Conservation (phyloP, 2,113 vertebrate species). For the Clarias batrachus region DNA sequence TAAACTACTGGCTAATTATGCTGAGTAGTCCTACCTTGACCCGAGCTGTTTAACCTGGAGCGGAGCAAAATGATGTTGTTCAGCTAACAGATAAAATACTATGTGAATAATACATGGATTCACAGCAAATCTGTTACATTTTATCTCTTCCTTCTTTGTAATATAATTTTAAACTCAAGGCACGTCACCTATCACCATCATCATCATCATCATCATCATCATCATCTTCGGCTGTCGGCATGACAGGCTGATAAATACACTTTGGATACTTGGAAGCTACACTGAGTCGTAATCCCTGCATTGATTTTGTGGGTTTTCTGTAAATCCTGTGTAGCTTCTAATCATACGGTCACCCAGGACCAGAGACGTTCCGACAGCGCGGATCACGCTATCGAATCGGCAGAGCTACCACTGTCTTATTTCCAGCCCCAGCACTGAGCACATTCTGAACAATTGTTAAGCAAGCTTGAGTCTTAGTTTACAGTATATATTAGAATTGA, state of each 20-base stretch:
- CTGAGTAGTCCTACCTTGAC: too few species aligned
- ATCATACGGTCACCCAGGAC: background rate
- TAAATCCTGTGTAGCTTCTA: background rate
- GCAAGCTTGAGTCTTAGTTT: slow-evolving; percentile 55
- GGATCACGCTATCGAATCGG: background rate
- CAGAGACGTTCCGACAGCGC: background rate
- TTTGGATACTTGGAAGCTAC: background rate
- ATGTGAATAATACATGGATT: too few species aligned
- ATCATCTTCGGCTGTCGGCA: background rate
- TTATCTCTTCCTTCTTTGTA: too few species aligned
- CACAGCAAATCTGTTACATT: background rate
- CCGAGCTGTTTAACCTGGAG: too few species aligned
- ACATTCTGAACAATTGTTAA: slow-evolving; percentile 51
- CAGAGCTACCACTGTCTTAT: background rate
- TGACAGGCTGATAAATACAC: slow-evolving; percentile 17
- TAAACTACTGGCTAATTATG: too few species aligned
- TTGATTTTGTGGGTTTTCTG: slow-evolving; percentile 26
- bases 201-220: slow-evolving; percentile 6
- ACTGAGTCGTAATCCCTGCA: slow-evolving; percentile 20
- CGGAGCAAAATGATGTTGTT: too few species aligned
- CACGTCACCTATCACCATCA: background rate
- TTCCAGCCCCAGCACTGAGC: slow-evolving; percentile 20
- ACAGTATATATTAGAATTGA: slow-evolving; percentile 63
- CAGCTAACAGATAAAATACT: too few species aligned
- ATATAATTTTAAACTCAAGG: background rate